Evolutionary conservation across 2,888 invertebrate genomes (phyloP).

Genomic region (Eupithecia exiguata): DNA sequence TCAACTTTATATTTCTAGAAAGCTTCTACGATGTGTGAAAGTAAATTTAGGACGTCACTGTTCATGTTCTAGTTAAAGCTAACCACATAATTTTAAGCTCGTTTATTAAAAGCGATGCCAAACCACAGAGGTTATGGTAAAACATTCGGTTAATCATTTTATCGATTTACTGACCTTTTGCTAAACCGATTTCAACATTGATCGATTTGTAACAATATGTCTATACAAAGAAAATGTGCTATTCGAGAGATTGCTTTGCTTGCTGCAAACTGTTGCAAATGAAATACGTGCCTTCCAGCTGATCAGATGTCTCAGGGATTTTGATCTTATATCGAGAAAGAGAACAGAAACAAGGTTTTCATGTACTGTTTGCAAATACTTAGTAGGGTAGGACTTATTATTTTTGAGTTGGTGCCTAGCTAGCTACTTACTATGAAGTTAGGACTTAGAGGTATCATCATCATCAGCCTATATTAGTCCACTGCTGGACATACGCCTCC

Average conservation of each 20-base stretch:
- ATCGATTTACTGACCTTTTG: too few species aligned
- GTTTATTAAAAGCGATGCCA: neutral
- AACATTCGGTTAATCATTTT: neutral
- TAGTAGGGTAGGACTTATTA: neutral
- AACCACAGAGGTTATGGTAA: neutral
- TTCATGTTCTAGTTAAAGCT: neutral
- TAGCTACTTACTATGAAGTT: neutral
- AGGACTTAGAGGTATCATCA: too few species aligned
- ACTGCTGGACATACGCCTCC: too few species aligned
- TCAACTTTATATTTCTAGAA: neutral
- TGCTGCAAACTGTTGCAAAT: constrained; percentile 57
- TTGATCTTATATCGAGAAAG: neutral
- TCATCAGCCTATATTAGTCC: too few species aligned
- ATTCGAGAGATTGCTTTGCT: constrained; percentile 12
- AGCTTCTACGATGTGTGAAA: neutral
- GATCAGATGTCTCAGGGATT: constrained; percentile 36
- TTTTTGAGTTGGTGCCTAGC: neutral
- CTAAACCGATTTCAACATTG: neutral
- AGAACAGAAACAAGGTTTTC: neutral
- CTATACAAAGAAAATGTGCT: neutral
- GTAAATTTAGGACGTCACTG: neutral
- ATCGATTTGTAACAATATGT: neutral
- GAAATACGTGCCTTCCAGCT: constrained; percentile 64
- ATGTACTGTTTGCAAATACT: neutral
- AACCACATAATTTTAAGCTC: neutral